Conservation (phyloP, 2,113 vertebrate species). For the Pseudonaja textilis region DNA sequence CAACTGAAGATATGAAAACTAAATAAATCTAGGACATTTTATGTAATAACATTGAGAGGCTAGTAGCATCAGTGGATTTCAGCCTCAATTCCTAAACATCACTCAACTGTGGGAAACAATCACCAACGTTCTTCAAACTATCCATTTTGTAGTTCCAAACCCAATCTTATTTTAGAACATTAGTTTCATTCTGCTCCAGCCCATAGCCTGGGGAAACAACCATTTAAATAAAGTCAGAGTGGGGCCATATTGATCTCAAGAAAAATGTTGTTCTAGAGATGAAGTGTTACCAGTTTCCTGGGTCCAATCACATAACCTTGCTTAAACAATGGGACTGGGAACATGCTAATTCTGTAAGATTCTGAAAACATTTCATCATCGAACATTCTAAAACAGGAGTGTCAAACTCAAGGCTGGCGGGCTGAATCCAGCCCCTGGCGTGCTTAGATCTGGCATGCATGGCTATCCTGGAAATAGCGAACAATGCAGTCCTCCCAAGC, state of each 20-base stretch:
- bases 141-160: neutral
- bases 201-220: neutral
- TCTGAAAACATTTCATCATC: neutral
- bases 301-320: neutral
- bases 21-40: neutral
- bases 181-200: neutral
- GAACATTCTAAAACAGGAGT: neutral
- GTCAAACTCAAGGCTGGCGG: fast-evolving
- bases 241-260: neutral
- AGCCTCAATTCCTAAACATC: neutral
- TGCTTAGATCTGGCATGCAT: too few species aligned
- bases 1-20: neutral
- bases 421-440: too few species aligned
- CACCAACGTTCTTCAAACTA: neutral
- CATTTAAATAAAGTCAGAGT: neutral
- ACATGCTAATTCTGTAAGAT: neutral
- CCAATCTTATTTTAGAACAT: neutral
- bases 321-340: neutral
- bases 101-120: neutral
- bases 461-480: too few species aligned
- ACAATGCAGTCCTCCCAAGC: too few species aligned
- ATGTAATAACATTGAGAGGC: neutral
- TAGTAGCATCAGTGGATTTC: neutral
- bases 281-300: neutral
- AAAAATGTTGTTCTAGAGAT: neutral